Base-by-base conservation (phyloP, 2,113 vertebrate species). In the Apteryx owenii region DNA sequence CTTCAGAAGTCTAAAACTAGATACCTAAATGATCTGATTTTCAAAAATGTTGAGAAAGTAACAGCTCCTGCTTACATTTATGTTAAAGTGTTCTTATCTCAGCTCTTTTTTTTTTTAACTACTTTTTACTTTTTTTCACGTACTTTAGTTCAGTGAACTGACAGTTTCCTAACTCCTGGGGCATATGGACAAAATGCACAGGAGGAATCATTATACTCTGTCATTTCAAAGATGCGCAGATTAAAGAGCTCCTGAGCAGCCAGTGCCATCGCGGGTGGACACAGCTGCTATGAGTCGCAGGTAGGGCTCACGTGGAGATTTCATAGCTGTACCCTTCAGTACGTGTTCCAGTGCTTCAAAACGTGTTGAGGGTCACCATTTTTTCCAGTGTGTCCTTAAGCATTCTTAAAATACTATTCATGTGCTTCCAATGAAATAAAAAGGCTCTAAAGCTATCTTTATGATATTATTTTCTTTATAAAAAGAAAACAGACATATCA, bases 41-140 rank as follows among this genome's bases (percentile, higher is more conserved):
- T 92, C 44, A 70, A 80, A 96, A 77, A 1, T 21, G 86, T 70
- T 38, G 53, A 85, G 86, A 95, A 95, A 89, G 48, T 51, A 95
- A 90, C 51, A 89, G 69, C 14, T 75, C 23, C 65, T 54, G n/a
- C 21, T 72, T 69, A 85, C 44, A 66, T 15, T 38, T 79, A 54
- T 0, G 10, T 69, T 69, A 79, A 87, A 91, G 58, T 36, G 7
- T 50, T 90, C 50, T 79, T 82, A 65, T 65, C 89, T 87, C 65
- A 89, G 18, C 29, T 77, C 40, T 28, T 7, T 5, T 83, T 60
- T 61, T 10, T 79, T 48, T 16, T 29, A 50, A 68, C 53, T 33
- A 46, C 12, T 66, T 90, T 36, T 88, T 81, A 50, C 25, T 36
- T 64, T 95, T 70, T 85, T 70, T 64, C 33, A 85, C 79, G 36